Evolutionary conservation across 2,113 vertebrate genomes (phyloP).

Genomic region (Clinocottus analis): DNA sequence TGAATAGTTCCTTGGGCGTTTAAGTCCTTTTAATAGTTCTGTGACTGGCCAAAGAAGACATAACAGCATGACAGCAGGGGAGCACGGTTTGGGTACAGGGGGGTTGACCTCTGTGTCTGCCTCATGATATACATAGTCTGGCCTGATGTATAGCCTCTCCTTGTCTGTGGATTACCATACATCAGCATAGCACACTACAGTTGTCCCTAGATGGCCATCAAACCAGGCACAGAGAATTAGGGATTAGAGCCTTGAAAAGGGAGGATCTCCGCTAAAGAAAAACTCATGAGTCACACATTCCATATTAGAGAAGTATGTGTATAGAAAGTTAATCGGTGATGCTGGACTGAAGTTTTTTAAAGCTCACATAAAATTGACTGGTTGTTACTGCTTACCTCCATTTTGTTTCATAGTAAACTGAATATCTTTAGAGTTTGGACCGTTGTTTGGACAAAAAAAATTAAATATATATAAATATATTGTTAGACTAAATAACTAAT

Average conservation of each 20-base stretch:
- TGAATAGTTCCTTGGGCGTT: slow-evolving; percentile 59
- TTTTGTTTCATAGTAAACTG: background rate
- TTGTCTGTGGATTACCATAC: slow-evolving; percentile 74
- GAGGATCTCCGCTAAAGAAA: slow-evolving; percentile 52
- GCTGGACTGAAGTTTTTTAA: slow-evolving; percentile 11
- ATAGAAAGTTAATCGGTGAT: slow-evolving; percentile 33
- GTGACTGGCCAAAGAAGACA: slow-evolving; percentile 71
- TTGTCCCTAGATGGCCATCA: slow-evolving; percentile 75
- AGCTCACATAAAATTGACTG: background rate
- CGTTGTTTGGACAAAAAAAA: background rate
- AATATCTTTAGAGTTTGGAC: background rate
- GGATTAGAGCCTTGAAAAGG: slow-evolving; percentile 64
- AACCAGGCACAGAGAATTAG: slow-evolving; percentile 62
- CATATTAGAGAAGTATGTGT: slow-evolving; percentile 35
- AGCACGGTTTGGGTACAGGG: slow-evolving; percentile 39
- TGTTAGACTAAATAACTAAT: slow-evolving; percentile 8
- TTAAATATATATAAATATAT: too few relatives aligned
- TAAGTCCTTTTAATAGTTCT: slow-evolving; percentile 75
- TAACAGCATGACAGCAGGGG: slow-evolving; percentile 66
- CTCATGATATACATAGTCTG: slow-evolving; percentile 74
- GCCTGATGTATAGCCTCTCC: slow-evolving; percentile 69
- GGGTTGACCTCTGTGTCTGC: slow-evolving; percentile 58
- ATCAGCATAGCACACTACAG: slow-evolving; percentile 57
- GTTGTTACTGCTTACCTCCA: background rate
- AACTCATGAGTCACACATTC: slow-evolving; percentile 72